Evolutionary conservation across 2,113 vertebrate genomes (phyloP).

Genomic region (Podilymbus podiceps): DNA sequence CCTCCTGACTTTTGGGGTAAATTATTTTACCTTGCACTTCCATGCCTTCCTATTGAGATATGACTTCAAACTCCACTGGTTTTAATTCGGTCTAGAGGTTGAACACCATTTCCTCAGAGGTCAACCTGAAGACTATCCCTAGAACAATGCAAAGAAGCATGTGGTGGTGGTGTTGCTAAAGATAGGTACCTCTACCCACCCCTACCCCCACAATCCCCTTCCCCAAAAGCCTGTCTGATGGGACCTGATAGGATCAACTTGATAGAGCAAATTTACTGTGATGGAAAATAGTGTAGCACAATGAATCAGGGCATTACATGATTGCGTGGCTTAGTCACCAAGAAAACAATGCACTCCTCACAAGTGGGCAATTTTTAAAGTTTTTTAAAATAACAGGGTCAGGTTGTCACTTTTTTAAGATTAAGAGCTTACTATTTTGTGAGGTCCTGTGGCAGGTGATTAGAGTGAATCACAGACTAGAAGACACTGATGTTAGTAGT

Average conservation of each 20-base stretch:
- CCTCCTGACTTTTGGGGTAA: not conserved
- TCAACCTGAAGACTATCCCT: not conserved
- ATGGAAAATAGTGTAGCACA: not conserved
- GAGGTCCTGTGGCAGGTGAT: not conserved
- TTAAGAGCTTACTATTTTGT: not conserved
- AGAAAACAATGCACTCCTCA: not conserved
- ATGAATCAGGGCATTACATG: not conserved
- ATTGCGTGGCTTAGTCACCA: not conserved
- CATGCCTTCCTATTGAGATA: not conserved
- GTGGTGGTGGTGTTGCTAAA: not conserved
- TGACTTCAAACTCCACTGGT: not conserved
- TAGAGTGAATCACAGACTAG: not conserved
- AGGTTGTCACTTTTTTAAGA: not conserved
- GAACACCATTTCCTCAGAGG: not conserved
- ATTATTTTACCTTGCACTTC: not conserved
- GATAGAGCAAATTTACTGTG: not conserved
- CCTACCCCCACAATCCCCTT: not conserved
- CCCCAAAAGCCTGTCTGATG: not conserved
- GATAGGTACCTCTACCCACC: not conserved
- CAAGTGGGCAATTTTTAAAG: not conserved
- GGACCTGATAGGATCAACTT: not conserved
- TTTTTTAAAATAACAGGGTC: not conserved
- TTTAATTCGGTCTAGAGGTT: not conserved
- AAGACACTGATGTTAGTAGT: not conserved
- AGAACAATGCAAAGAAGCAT: not conserved